phyloP scores from a whole-genome alignment of 1,140 invertebrate species.

The Glossosoma conforme region DNA sequence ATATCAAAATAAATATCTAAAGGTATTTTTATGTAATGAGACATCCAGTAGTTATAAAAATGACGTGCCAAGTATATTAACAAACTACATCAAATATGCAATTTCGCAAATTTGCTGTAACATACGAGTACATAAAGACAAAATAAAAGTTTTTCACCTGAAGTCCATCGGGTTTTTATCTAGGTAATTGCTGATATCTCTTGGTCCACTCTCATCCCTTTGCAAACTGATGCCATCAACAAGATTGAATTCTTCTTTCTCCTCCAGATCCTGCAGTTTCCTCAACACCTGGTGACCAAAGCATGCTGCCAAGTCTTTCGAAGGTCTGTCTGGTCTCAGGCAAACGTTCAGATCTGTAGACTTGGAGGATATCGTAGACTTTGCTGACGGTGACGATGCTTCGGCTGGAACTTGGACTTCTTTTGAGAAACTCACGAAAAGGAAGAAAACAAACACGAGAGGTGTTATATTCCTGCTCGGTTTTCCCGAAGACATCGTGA shows the following conservation, averaged over 20 bases:
- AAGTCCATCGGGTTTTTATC: conserved; percentile 70
- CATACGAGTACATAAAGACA: no score
- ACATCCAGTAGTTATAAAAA: no score
- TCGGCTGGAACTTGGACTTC: conserved; percentile 27
- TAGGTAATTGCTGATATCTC: conserved; percentile 53
- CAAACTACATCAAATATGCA: no score
- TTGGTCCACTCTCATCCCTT: conserved; percentile 51
- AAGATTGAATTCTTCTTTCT: conserved; percentile 59
- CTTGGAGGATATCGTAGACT: conserved; percentile 14
- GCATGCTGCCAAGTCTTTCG: conserved; percentile 52
- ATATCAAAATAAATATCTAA: no score
- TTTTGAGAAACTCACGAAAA: conserved; percentile 19
- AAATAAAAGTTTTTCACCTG: conserved; percentile 43
- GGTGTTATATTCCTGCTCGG: no score
- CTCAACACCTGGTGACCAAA: conserved; percentile 63
- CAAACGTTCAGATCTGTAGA: conserved; percentile 44
- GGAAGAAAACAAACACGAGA: conserved; percentile 12
- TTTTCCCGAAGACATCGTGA: no score
- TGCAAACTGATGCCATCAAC: conserved; percentile 55
- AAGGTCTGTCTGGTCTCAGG: conserved; percentile 42
- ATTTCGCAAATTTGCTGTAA: no score
- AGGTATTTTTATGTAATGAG: no score
- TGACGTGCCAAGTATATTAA: no score
- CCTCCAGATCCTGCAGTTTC: conserved; percentile 59
- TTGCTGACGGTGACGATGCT: conserved; percentile 1